Conservation (phyloP, 2,797 vertebrate genomes). For the Tinamus major region DNA sequence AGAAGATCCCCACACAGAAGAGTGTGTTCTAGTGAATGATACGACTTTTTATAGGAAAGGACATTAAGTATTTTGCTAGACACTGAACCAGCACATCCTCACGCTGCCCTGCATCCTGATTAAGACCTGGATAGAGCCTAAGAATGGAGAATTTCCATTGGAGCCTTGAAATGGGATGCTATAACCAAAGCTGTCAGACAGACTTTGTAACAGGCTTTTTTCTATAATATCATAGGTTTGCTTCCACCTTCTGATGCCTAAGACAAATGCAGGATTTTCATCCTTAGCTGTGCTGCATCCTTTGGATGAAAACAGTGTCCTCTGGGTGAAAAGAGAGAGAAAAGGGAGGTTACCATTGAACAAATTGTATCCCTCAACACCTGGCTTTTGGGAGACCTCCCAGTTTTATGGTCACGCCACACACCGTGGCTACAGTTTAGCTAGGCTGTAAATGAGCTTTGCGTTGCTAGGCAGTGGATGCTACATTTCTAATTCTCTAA, state of each 20-base stretch:
- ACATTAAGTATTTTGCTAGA: background rate
- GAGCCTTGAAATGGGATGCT: accelerated
- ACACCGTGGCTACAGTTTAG: background rate
- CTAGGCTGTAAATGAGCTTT: background rate
- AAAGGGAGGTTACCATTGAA: background rate
- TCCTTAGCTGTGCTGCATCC: background rate
- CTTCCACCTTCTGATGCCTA: slow-evolving; percentile 13
- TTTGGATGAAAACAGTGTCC: background rate
- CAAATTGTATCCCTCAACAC: background rate
- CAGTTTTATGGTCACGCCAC: background rate
- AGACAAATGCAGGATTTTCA: background rate
- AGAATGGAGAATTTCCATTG: background rate
- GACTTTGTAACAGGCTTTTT: background rate
- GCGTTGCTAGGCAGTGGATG: slow-evolving; percentile 6
- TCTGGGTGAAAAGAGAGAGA: background rate
- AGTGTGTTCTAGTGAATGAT: background rate
- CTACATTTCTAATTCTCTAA: background rate
- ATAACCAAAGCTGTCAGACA: background rate
- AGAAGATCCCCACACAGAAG: background rate
- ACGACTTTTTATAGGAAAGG: background rate
- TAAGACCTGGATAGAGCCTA: background rate
- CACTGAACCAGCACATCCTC: background rate
- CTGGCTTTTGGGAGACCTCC: background rate
- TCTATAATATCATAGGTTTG: background rate
- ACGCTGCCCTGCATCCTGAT: accelerated